Evolutionary conservation across 2,113 vertebrate genomes (phyloP).

Genomic region (Dromas ardeola): DNA sequence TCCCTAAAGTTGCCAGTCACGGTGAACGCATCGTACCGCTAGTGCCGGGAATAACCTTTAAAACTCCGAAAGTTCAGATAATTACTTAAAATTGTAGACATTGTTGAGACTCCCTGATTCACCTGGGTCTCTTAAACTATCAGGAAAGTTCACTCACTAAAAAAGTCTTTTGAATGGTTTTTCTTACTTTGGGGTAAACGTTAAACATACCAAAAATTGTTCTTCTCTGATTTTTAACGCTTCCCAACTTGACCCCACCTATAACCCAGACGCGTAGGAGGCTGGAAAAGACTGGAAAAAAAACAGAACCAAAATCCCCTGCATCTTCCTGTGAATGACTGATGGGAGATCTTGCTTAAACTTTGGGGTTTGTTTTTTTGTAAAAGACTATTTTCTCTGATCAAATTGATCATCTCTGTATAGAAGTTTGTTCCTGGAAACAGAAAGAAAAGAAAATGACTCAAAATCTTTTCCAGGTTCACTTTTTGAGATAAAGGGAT

Average conservation of each 20-base stretch:
- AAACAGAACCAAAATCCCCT: neutral
- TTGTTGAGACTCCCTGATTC: neutral
- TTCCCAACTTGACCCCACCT: slow-evolving; percentile 20
- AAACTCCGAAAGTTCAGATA: neutral
- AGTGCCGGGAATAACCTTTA: neutral
- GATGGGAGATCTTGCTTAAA: neutral
- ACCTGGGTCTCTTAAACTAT: neutral
- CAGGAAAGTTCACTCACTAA: neutral
- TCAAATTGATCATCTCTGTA: neutral
- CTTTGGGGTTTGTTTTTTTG: neutral
- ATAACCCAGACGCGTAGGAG: slow-evolving; percentile 16
- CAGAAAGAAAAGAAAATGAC: neutral
- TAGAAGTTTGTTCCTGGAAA: neutral
- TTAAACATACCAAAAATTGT: neutral
- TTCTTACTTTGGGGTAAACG: neutral
- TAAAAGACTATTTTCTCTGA: neutral
- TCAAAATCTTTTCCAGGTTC: neutral
- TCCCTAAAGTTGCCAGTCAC: neutral
- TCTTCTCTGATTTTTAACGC: slow-evolving; percentile 13
- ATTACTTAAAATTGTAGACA: neutral
- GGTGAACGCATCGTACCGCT: neutral
- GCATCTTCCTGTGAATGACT: neutral
- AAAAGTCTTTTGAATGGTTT: neutral
- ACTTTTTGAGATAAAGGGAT: neutral
- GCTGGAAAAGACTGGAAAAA: slow-evolving; percentile 25